Percentiles rank a stretch among this genome's conserved stretches.
phyloP scores from a whole-genome alignment of 2,797 vertebrate genomes.

The Propithecus deckenii region DNA sequence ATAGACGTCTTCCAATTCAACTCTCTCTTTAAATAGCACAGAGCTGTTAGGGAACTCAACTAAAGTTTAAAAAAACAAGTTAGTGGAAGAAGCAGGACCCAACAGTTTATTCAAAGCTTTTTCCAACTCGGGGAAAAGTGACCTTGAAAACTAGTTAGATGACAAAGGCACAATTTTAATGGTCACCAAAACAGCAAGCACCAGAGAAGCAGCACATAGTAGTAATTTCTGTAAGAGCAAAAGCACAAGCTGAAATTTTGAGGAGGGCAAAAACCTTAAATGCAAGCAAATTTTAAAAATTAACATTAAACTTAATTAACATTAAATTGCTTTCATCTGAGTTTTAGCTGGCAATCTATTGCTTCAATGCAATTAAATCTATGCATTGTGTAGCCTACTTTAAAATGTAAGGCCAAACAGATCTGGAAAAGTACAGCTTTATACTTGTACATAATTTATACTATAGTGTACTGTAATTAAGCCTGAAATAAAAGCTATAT shows the following conservation, averaged over 20 bases:
- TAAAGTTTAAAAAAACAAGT: background rate
- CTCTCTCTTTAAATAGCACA: slow-evolving; percentile 1
- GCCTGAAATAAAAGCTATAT: slow-evolving; percentile 81
- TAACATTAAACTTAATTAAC: background rate
- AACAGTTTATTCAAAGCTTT: background rate
- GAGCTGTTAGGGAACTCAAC: background rate
- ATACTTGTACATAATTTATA: slow-evolving; percentile 76
- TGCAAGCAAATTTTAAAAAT: background rate
- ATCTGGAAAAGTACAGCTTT: slow-evolving; percentile 78
- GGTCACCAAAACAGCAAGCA: background rate
- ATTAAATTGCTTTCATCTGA: slow-evolving; percentile 12
- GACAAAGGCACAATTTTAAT: slow-evolving; percentile 45
- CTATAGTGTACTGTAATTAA: slow-evolving; percentile 76
- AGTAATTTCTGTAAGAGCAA: background rate
- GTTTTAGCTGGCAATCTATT: background rate
- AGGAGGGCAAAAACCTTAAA: background rate
- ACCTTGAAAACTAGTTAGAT: slow-evolving; percentile 51
- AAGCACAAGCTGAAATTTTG: background rate
- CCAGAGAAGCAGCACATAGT: background rate
- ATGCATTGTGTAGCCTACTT: slow-evolving; percentile 43
- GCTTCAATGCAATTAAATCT: slow-evolving; percentile 48
- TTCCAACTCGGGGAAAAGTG: slow-evolving; percentile 49
- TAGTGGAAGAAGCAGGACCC: background rate
- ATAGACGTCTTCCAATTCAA: background rate
- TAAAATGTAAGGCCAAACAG: slow-evolving; percentile 66